Evolutionary conservation across 2,888 invertebrate species (phyloP).

Genomic region (Bursaphelenchus okinawaensis): DNA sequence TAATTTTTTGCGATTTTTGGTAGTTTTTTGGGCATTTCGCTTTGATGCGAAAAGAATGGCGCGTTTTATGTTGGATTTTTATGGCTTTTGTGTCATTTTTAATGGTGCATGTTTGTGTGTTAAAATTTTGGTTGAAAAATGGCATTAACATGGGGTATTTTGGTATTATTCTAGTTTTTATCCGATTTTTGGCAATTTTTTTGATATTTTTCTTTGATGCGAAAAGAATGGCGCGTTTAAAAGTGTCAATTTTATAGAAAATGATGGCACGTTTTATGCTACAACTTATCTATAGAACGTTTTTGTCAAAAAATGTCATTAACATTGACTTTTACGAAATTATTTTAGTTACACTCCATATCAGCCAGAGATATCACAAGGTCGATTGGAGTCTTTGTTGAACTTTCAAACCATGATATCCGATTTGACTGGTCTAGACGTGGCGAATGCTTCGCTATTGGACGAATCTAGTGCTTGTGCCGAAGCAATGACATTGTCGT

Average conservation of each 20-base stretch:
- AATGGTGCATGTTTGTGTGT: no score
- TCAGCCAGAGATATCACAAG: constrained; percentile 96
- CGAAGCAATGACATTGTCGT: constrained; percentile 78
- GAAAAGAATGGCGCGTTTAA: no score
- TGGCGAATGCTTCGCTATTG: constrained; percentile 78
- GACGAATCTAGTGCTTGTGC: constrained; percentile 96
- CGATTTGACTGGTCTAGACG: constrained; percentile 78
- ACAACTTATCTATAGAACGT: not conserved
- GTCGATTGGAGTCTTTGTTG: constrained; percentile 83
- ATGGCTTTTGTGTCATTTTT: not conserved
- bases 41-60: no score
- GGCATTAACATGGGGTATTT: no score
- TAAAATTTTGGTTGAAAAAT: no score
- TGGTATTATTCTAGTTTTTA: no score
- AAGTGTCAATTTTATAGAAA: no score
- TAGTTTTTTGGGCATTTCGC: constrained; percentile 21
- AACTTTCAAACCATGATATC: constrained; percentile 97
- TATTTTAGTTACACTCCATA: constrained; percentile 56
- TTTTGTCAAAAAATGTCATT: not conserved
- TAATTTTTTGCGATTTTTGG: constrained; percentile 16
- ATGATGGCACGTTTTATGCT: no score
- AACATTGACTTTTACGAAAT: constrained; percentile 31
- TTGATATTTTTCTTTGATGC: not conserved
- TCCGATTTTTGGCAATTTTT: not conserved
- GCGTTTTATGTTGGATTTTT: not conserved